These are phyloP conservation scores for Mimumesa dahlbomi DNA, from an alignment of 2,888 invertebrate species.

Conservation along the genomic window DNA sequence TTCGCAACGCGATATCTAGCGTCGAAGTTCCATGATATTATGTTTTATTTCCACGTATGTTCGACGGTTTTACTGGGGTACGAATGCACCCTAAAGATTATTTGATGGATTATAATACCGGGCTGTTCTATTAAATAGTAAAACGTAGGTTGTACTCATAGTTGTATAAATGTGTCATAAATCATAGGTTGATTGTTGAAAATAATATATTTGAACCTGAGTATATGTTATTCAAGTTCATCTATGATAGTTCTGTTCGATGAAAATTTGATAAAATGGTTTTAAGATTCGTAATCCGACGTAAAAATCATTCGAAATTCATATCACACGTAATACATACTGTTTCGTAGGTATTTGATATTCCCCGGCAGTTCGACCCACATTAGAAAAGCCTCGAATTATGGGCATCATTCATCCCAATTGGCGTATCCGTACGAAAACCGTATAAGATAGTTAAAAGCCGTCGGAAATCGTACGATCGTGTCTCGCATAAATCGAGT, in stretches of 20 bases:
- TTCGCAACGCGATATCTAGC: constrained; percentile 1
- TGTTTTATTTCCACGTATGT: constrained; percentile 24
- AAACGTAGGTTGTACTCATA: too few relatives aligned
- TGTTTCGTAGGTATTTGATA: not conserved
- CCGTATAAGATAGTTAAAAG: not conserved
- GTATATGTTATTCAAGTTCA: too few relatives aligned
- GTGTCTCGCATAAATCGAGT: not conserved
- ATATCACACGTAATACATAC: not conserved
- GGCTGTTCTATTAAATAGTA: too few relatives aligned
- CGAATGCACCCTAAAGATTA: constrained; percentile 16
- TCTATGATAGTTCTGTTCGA: too few relatives aligned
- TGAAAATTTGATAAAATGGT: too few relatives aligned
- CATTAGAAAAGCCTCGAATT: not conserved
- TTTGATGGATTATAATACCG: constrained; percentile 33
- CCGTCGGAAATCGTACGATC: not conserved
- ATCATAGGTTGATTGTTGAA: too few relatives aligned
- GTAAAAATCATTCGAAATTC: too few relatives aligned
- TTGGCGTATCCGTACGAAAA: not conserved
- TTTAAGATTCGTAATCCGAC: too few relatives aligned
- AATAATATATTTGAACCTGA: too few relatives aligned
- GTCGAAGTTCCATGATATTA: not conserved
- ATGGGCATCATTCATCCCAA: not conserved
- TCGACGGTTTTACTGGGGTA: constrained; percentile 9
- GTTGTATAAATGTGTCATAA: too few relatives aligned
- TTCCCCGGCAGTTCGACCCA: not conserved